These are phyloP conservation scores for Pachypanchax playfairii DNA, from an alignment of 2,113 vertebrate genomes.

Conservation along the genomic window DNA sequence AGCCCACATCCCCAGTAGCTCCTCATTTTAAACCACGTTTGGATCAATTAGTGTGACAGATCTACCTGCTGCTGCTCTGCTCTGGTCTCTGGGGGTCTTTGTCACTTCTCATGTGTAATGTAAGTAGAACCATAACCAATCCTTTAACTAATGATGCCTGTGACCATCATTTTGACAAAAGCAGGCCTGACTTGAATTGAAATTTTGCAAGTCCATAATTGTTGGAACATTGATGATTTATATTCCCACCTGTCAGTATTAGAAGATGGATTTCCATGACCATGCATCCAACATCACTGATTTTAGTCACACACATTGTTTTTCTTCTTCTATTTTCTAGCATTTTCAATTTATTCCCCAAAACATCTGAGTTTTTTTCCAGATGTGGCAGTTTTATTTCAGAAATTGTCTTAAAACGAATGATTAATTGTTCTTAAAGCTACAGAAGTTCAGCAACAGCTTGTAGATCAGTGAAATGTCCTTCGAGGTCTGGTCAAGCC, in stretches of 20 bases:
- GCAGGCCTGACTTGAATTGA: not conserved
- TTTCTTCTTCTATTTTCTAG: too few species aligned
- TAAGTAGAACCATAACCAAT: not conserved
- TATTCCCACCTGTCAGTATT: too few species aligned
- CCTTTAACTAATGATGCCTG: not conserved
- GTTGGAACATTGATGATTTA: too few species aligned
- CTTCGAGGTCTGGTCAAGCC: constrained; percentile 43
- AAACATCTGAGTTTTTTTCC: not conserved
- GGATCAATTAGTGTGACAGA: not conserved
- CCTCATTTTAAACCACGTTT: not conserved
- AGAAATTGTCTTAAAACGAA: too few species aligned
- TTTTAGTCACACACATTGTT: too few species aligned
- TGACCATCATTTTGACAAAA: not conserved
- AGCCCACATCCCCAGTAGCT: not conserved
- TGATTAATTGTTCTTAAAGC: not conserved
- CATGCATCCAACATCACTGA: too few species aligned
- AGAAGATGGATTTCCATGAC: too few species aligned
- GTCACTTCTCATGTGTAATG: not conserved
- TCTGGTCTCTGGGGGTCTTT: not conserved
- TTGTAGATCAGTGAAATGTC: constrained; percentile 48
- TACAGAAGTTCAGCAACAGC: constrained; percentile 40
- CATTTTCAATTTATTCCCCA: too few species aligned
- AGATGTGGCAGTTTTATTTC: not conserved
- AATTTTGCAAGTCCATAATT: too few species aligned
- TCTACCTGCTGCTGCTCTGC: not conserved